These are phyloP conservation scores for Prochilodus magdalenae DNA, from an alignment of 2,113 vertebrate species.

Conservation along the genomic window DNA sequence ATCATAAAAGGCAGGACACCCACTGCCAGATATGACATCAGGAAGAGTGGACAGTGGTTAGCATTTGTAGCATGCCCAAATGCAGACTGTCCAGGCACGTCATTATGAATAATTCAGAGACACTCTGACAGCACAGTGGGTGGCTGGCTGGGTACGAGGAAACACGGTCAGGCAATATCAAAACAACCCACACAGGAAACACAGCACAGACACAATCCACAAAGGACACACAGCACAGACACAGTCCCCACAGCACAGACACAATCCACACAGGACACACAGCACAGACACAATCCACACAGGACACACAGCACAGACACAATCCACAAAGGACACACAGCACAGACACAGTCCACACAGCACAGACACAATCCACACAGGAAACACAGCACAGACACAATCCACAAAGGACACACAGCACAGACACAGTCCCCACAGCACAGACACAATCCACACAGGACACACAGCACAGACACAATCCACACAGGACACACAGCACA, in stretches of 20 bases:
- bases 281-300: not conserved
- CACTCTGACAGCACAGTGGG: not conserved
- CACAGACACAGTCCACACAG: too few species aligned
- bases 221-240: too few species aligned
- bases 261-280: not conserved
- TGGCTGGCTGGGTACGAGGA: not conserved
- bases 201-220: not conserved
- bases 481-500: too few species aligned
- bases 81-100: not conserved
- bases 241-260: too few species aligned
- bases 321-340: too few species aligned
- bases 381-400: too few species aligned
- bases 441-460: too few species aligned
- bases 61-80: conserved; percentile 1
- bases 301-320: too few species aligned
- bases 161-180: not conserved
- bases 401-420: too few species aligned
- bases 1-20: not conserved
- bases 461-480: too few species aligned
- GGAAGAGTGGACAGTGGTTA: not conserved
- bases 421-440: too few species aligned
- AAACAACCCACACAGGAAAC: not conserved
- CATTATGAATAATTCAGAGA: conserved; percentile 48
- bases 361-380: too few species aligned
- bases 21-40: not conserved